phyloP scores from a whole-genome alignment of 2,113 vertebrate species.

The Caranx ignobilis region DNA sequence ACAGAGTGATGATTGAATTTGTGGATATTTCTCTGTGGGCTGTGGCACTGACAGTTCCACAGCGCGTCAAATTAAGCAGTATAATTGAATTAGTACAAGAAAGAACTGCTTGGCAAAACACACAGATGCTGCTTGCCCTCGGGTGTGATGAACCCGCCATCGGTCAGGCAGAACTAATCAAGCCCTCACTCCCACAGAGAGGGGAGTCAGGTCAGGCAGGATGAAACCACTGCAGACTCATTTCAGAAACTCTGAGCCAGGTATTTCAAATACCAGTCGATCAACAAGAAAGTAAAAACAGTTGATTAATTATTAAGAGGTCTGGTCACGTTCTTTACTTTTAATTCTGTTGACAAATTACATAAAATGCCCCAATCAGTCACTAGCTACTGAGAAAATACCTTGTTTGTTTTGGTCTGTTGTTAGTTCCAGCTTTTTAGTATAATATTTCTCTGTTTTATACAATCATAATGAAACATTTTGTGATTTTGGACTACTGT shows the following conservation, averaged over 20 bases:
- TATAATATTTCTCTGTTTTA: background rate
- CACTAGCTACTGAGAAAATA: background rate
- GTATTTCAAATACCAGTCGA: background rate
- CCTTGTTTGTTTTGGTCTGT: too few relatives aligned
- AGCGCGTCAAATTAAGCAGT: conserved; percentile 62
- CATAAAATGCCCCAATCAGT: background rate
- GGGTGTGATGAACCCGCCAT: conserved; percentile 6
- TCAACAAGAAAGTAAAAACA: background rate
- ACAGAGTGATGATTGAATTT: conserved; percentile 39
- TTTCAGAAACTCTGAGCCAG: background rate
- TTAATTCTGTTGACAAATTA: background rate
- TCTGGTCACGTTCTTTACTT: background rate
- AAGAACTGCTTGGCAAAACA: conserved; percentile 27
- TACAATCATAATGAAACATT: background rate
- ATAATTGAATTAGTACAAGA: conserved; percentile 60
- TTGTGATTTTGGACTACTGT: background rate
- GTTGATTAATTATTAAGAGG: background rate
- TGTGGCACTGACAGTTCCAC: conserved; percentile 44
- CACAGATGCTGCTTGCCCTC: conserved; percentile 58
- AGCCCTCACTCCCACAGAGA: conserved; percentile 3
- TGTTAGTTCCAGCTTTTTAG: background rate
- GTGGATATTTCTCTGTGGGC: conserved; percentile 39
- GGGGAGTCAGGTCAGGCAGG: conserved; percentile 36
- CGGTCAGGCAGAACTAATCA: conserved; percentile 58
- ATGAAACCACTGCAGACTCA: conserved; percentile 29